Evolutionary conservation across 2,113 vertebrate genomes (phyloP), one percentile per base, ranked within the genome.

Genomic region (Falco punctatus): DNA sequence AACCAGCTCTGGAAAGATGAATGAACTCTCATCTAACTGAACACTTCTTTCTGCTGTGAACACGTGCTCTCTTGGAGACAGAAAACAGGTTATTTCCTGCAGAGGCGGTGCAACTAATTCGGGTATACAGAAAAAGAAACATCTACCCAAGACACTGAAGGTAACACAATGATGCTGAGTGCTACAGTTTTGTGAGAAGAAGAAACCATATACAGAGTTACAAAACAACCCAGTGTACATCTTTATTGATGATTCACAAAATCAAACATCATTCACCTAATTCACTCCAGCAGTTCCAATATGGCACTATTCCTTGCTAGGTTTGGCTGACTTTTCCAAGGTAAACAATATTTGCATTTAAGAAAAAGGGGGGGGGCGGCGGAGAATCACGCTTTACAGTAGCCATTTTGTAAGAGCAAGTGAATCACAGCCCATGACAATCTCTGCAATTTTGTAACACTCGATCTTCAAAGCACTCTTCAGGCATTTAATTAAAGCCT

Each of bases 181-280:
- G 40, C 52, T 58, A 88, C 1, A 6, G 84, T 80, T 89, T 89
- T 89, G 19, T 44, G 89, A 89, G 72, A 92, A 86, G 46, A 74
- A 86, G 73, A 79, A 94, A 67, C 38, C 35, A 92, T 44, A 27
- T 44, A 27, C 17, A 52, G 83, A 82, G 78, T 69, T 95, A 93
- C 70, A 85, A 91, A 95, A 92, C 78, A 87, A 90, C 28, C 42
- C 40, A 58, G 74, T 3, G 40, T n/a, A 51, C 55, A 40, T 66
- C 74, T 97, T 97, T 97, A 97, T 95, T 97, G 77, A 73, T 61
- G 84, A 87, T 48, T 94, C 93, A 92, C 48, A 90, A 92, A 91
- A 94, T 85, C 86, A 90, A 83, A 77, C 81, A 91, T 55, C 48
- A 35, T 33, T 74, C 74, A 86, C 35, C 72, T 44, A 32, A 89